Evolutionary conservation across 2,888 invertebrate species (phyloP).

Genomic region (Apodemia arnacis): DNA sequence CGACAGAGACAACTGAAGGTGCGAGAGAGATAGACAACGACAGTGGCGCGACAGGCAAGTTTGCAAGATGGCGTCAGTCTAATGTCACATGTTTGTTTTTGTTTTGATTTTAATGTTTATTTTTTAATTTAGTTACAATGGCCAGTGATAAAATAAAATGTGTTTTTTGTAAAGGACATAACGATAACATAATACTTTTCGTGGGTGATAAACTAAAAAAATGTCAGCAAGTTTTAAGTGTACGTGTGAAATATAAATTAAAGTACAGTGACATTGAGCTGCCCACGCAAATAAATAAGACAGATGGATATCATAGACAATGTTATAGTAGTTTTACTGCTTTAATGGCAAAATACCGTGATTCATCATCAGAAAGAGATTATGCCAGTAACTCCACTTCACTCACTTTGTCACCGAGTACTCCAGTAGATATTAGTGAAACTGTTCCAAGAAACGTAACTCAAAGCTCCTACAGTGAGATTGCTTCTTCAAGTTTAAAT

Average conservation of each 20-base stretch:
- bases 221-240: constrained; percentile 44
- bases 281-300: constrained; percentile 31
- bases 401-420: constrained; percentile 26
- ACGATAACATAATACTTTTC: constrained; percentile 48
- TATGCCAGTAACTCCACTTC: constrained; percentile 36
- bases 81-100: constrained; percentile 1
- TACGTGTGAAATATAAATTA: constrained; percentile 55
- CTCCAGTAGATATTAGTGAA: constrained; percentile 7
- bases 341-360: constrained; percentile 63
- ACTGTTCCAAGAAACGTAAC: too few species aligned
- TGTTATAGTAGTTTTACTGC: constrained; percentile 65
- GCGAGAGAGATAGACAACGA: constrained; percentile 1
- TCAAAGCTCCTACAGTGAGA: too few species aligned
- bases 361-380: constrained; percentile 44
- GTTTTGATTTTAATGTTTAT: constrained; percentile 42
- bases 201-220: constrained; percentile 51
- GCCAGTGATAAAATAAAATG: constrained; percentile 50
- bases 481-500: background rate
- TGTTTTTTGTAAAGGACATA: constrained; percentile 47
- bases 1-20: background rate
- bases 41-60: background rate
- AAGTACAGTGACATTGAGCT: constrained; percentile 44
- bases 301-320: constrained; percentile 62
- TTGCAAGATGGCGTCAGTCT: background rate
- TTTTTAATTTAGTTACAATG: too few species aligned